Percentiles rank a stretch among this genome's conserved stretches.
Evolutionary conservation across 2,113 vertebrate genomes (phyloP).

Genomic region (Scophthalmus maximus): DNA sequence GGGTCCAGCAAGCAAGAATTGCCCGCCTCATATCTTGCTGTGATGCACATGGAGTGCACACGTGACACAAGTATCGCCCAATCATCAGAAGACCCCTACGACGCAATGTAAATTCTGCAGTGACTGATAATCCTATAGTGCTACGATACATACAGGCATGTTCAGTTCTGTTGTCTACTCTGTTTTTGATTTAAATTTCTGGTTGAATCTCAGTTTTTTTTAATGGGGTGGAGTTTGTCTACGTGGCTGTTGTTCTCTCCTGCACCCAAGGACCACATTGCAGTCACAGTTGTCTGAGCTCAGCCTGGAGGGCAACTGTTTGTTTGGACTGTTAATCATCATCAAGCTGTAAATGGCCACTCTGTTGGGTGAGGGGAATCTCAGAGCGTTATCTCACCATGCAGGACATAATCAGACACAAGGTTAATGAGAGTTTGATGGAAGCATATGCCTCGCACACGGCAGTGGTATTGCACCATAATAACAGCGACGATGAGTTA

Average conservation of each 20-base stretch:
- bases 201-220: too few relatives aligned
- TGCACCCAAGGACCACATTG: conserved; percentile 34
- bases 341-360: conserved; percentile 74
- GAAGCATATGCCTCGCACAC: conserved; percentile 78
- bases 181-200: too few relatives aligned
- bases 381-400: conserved; percentile 67
- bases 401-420: conserved; percentile 78
- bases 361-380: conserved; percentile 65
- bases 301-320: conserved; percentile 59
- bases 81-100: too few relatives aligned
- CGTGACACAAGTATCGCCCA: too few relatives aligned
- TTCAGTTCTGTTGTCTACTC: too few relatives aligned
- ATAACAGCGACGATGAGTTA: conserved; percentile 74
- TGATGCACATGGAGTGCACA: too few relatives aligned
- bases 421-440: conserved; percentile 84
- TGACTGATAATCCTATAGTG: too few relatives aligned
- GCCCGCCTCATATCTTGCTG: too few relatives aligned
- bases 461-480: conserved; percentile 60
- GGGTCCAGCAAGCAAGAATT: too few relatives aligned
- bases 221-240: too few relatives aligned
- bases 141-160: too few relatives aligned
- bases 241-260: conserved; percentile 14
- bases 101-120: too few relatives aligned
- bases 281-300: conserved; percentile 47
- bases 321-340: conserved; percentile 77